Conservation (phyloP, 2,888 invertebrate genomes). For the Rhagonycha fulva region DNA sequence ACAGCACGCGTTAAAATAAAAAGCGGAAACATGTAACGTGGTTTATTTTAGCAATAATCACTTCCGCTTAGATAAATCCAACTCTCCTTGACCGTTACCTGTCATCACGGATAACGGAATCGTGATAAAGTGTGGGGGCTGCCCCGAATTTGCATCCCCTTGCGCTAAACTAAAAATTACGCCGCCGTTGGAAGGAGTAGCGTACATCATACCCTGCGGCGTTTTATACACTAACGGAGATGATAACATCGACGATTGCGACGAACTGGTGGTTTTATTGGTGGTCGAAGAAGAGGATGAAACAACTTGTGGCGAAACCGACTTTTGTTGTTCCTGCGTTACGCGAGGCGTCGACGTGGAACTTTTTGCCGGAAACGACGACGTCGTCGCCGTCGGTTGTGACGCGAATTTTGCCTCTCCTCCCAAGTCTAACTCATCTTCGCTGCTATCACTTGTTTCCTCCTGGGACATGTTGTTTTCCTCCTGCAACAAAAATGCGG, state of each 20-base stretch:
- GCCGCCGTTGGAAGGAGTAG: constrained; percentile 55
- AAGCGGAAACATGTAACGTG: constrained; percentile 32
- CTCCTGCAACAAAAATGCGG: constrained; percentile 48
- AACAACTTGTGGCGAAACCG: constrained; percentile 6
- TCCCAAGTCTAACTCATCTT: constrained; percentile 43
- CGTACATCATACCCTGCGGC: constrained; percentile 57
- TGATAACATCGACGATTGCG: constrained; percentile 33
- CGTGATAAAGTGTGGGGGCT: constrained; percentile 69
- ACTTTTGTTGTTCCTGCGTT: constrained; percentile 17
- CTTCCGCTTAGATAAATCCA: constrained; percentile 41
- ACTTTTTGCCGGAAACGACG: constrained; percentile 24
- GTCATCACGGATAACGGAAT: constrained; percentile 70
- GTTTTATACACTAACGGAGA: constrained; percentile 54
- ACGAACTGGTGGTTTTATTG: constrained; percentile 16
- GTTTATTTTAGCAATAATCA: constrained; percentile 34
- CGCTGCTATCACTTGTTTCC: constrained; percentile 52
- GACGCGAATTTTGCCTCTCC: constrained; percentile 8
- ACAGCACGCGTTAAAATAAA: constrained; percentile 19
- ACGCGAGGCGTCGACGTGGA: constrained; percentile 13
- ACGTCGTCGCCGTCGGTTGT: neutral
- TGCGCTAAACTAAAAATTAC: constrained; percentile 55
- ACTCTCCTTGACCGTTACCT: constrained; percentile 46
- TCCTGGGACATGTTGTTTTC: constrained; percentile 53
- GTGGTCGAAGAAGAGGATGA: constrained; percentile 28
- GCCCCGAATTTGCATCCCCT: constrained; percentile 43